Base-by-base conservation (phyloP, 2,113 vertebrate species). In the Anhinga rufa region DNA sequence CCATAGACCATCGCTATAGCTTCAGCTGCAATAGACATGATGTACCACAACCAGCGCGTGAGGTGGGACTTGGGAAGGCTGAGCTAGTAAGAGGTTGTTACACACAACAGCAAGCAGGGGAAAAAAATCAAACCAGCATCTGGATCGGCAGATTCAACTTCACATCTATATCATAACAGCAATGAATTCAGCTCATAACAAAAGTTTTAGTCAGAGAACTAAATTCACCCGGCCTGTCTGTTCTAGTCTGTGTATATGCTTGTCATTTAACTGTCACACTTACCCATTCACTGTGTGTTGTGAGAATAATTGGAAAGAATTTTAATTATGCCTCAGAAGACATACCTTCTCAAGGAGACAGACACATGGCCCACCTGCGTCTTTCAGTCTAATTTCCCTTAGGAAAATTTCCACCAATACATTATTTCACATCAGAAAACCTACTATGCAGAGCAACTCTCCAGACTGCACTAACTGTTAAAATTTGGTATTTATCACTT, bases 291-390 rank as follows among this genome's bases (percentile, higher is more conserved):
- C 17, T 91, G 54, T 34, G 32, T 75, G 65, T 44, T 78, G 25
- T 40, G 55, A 78, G 82, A 86, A 74, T 71, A 93, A 90, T 51
- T 85, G 62, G 79, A 86, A 94, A 83, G 61, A 86, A 92, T 58
- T 88, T 96, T 94, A 92, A 96, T 94, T 94, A 95, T 55, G 94
- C 79, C 95, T 93, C 92, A 91, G 58, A 95, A 96, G 95, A 70
- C 86, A 36, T 61, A 85, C 58, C 74, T 96, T 89, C 68, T 65
- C 61, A 64, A 74, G 69, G 29, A 84, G 93, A 78, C 74, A 91
- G 46, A 93, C 57, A 72, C 75, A 18, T 5, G 2, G 75, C 75
- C 90, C 58, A 90, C 81, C 78, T 74, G 71, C 68, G 88, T 69
- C 74, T 70, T 80, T 80, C 51, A 81, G 54, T 51, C 61, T 97